phyloP scores from a whole-genome alignment of 2,113 vertebrate species.

The Pampusana beccarii region DNA sequence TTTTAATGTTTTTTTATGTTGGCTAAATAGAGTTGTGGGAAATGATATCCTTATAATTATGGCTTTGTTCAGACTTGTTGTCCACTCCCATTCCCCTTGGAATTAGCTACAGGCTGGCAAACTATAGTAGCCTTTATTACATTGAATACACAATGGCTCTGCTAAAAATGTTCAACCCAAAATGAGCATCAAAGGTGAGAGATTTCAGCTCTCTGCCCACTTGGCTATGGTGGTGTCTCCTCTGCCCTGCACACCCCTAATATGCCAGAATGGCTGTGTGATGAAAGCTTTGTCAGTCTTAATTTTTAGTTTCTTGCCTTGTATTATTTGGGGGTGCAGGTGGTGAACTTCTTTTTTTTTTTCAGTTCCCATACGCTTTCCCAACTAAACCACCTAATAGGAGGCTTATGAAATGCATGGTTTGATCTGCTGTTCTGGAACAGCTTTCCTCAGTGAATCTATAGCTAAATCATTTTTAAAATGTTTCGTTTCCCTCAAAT shows the following conservation, averaged over 20 bases:
- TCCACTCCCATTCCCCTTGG: constrained; percentile 45
- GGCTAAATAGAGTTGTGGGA: constrained; percentile 43
- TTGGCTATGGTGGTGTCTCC: not conserved
- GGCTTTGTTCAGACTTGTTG: constrained; percentile 55
- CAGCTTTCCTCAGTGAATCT: not conserved
- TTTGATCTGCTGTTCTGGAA: constrained; percentile 15
- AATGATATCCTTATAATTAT: constrained; percentile 32
- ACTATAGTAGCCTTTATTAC: constrained; percentile 28
- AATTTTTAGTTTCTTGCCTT: not conserved
- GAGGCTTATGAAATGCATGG: not conserved
- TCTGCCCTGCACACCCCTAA: not conserved
- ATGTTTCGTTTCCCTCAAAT: constrained; percentile 39
- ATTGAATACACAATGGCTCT: not conserved
- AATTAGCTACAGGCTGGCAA: constrained; percentile 41
- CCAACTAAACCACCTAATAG: not conserved
- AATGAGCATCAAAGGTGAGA: not conserved
- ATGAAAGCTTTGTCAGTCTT: not conserved
- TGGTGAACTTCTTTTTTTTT: not conserved
- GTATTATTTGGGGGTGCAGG: not conserved
- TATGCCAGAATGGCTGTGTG: not conserved
- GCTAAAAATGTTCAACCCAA: not conserved
- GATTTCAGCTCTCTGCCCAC: not conserved
- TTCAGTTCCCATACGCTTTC: constrained; percentile 18
- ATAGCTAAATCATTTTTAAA: not conserved
- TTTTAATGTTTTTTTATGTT: constrained; percentile 2